Conservation (phyloP, 2,113 vertebrate genomes). For the Lutjanus erythropterus region DNA sequence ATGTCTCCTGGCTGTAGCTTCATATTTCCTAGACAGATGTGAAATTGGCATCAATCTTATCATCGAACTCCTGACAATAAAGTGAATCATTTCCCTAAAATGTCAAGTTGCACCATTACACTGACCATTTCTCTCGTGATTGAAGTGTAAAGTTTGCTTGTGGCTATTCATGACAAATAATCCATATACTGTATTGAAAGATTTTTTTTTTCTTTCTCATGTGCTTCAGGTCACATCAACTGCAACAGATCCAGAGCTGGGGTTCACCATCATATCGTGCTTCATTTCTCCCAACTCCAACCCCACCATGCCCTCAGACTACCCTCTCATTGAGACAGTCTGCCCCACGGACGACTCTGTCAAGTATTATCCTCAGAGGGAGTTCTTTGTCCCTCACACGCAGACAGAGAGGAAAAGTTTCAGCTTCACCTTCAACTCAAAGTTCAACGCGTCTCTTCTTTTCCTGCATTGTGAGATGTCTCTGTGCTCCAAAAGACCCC, state of each 20-base stretch:
- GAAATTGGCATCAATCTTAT: not conserved
- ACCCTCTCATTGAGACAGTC: constrained; percentile 93
- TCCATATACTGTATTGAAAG: not conserved
- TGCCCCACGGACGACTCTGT: constrained; percentile 94
- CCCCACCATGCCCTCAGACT: constrained; percentile 84
- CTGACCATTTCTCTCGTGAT: not conserved
- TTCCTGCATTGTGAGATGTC: constrained; percentile 96
- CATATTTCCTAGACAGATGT: not conserved
- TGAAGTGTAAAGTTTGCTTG: not conserved
- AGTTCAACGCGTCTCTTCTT: constrained; percentile 88
- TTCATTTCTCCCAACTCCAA: constrained; percentile 90
- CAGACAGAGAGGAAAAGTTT: constrained; percentile 89
- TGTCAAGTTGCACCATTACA: not conserved
- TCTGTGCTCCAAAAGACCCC: constrained; percentile 86
- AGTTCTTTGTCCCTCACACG: constrained; percentile 74
- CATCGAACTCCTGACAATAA: not conserved
- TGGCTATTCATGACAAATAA: not conserved
- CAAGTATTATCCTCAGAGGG: constrained; percentile 84
- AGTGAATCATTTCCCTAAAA: not conserved
- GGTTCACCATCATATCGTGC: constrained; percentile 93
- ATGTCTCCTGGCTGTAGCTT: not conserved
- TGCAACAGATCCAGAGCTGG: constrained; percentile 88
- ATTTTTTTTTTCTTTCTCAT: constrained; percentile 40
- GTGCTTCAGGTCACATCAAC: constrained; percentile 89
- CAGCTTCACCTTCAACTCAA: constrained; percentile 92